Evolutionary conservation across 2,113 vertebrate species (phyloP), one percentile per base, ranked within the genome.

Genomic region (Eurypyga helias): DNA sequence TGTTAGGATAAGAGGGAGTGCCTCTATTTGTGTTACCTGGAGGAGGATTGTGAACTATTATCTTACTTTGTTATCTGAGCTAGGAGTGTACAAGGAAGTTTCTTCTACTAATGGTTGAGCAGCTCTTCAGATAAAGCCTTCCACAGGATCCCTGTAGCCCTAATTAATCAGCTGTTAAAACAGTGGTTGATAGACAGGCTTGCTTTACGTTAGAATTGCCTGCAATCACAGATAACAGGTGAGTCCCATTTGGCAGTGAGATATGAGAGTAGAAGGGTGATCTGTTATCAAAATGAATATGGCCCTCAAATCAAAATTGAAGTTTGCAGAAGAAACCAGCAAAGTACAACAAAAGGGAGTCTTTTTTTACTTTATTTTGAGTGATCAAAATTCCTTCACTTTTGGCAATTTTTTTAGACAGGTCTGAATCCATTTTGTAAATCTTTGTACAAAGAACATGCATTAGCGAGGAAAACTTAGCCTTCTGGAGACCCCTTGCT

Each of bases 141-240:
- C 90, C 89, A 94, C 96, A 90, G 97, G 96, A 98, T 98, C 97
- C 96, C 97, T 89, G 66, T 96, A 97, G 97, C 93, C 95, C 98
- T 98, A 98, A 98, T 98, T 98, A 98, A 98, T 98, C 98, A 98
- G 98, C 98, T 98, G 98, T 98, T 99, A 98, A 98, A 98, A 98
- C 98, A 98, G 97, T 97, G 95, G 97, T 98, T 98, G 98, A 98
- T 98, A 98, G 97, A 98, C 97, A 97, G 97, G 97, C 97, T 97
- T 98, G 97, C 97, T 98, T 98, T 97, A 97, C 97, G 98, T 98
- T 98, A 23, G 29, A 98, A 98, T 98, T 98, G 98, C 98, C 97
- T 98, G 98, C 97, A 98, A 98, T 98, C 97, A 97, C 94, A 98
- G 98, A 98, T 98, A 98, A 98, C 97, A 97, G 97, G 97, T 95